Evolutionary conservation across 2,113 vertebrate species (phyloP), one percentile per base, ranked within the genome.

Genomic region (Rhizomys pruinosus): DNA sequence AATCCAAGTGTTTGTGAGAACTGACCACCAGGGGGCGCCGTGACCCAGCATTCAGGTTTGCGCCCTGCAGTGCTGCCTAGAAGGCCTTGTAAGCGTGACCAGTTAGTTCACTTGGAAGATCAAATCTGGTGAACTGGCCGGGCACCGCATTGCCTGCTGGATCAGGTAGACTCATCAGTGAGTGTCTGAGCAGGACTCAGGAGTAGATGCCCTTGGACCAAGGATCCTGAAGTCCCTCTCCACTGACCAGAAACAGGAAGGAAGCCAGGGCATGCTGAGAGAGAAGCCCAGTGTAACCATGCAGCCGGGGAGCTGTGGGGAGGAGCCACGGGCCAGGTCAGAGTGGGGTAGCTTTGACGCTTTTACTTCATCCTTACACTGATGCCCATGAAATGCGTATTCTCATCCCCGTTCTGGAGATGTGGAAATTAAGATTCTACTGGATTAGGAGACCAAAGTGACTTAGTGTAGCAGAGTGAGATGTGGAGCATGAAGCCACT

Each of bases 21-120:
- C 3, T 0, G 27, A 96, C 76, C 97, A 92, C 90, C 78, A 94
- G 96, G 81, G 85, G 92, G 78, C 93, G 81, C 93, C 8, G n/a
- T 25, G 29, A 87, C 47, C 2, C 73, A 63, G 57, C 52, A 19
- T 13, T 71, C 16, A 5, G 9, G 39, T 17, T 72, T 44, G 22
- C 0, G 3, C 63, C 93, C 92, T 66, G 69, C 79, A 82, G 95
- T 91, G 91, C 89, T 92, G 90, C 74, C 91, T 96, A 25, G 25
- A 94, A 89, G 88, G 73, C 3, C 5, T 66, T 34, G 0, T n/a
- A 66, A 79, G 13, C 6, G 10, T 69, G 12, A 13, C 10, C 4
- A 0, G 15, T 19, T 7, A 0, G 15, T 19, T 7, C 37, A 23
- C 20, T 6, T 0, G 0, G 9, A 59, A n/a, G 47, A 72, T 88